These are phyloP conservation scores for Onychostruthus taczanowskii DNA, from an alignment of 2,113 vertebrate genomes.

Conservation along the genomic window DNA sequence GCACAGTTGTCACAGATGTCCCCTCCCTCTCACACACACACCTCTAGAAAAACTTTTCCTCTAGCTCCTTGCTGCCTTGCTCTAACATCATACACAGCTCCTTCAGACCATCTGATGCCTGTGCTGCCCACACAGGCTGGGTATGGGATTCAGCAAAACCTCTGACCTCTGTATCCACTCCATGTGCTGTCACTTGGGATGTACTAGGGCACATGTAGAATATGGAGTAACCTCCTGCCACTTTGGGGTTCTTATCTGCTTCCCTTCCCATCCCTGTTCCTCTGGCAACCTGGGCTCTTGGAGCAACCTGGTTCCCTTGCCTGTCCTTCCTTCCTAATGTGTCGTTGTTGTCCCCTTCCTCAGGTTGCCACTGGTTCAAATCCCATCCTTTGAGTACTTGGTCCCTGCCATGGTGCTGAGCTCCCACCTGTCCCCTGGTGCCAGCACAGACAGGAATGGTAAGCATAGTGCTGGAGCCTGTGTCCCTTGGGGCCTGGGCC, in stretches of 20 bases:
- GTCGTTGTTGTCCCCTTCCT: neutral
- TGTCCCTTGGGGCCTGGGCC: accelerated
- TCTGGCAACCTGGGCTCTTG: neutral
- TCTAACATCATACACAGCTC: neutral
- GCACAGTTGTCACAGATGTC: neutral
- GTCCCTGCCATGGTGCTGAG: slow-evolving; percentile 78
- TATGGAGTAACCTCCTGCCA: neutral
- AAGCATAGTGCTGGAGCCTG: slow-evolving; percentile 29
- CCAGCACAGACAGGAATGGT: slow-evolving; percentile 66
- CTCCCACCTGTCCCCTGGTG: slow-evolving; percentile 37
- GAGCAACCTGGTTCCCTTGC: neutral
- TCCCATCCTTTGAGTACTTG: slow-evolving; percentile 82
- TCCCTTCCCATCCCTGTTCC: neutral
- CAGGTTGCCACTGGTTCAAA: slow-evolving; percentile 83
- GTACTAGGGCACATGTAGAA: neutral
- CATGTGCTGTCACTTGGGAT: neutral
- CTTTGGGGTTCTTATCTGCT: neutral
- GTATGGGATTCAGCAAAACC: neutral
- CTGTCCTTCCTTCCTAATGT: neutral
- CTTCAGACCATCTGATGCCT: accelerated
- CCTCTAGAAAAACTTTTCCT: neutral
- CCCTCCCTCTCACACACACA: neutral
- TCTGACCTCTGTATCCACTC: neutral
- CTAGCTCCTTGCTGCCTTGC: neutral
- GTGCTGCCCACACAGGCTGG: neutral